Conservation (phyloP, 2,888 invertebrate species). For the Heliconius ismenius region DNA sequence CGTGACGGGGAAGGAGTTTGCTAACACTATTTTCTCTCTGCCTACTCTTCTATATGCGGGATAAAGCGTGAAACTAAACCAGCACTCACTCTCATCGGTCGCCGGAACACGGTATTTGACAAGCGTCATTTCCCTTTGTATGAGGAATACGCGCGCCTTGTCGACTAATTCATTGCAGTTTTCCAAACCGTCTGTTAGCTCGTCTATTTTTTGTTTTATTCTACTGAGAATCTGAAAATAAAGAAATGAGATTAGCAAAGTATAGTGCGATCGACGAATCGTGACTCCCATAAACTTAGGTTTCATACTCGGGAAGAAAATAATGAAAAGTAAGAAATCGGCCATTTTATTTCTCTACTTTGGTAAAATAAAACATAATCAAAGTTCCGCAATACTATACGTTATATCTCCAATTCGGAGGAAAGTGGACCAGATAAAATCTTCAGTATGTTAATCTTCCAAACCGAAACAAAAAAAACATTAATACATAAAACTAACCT, state of each 20-base stretch:
- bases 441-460: neutral
- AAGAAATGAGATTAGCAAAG: neutral
- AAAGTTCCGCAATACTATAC: too few species aligned
- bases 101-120: slow-evolving; percentile 83
- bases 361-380: too few species aligned
- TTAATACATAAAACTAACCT: slow-evolving; percentile 80
- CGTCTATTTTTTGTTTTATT: slow-evolving; percentile 93
- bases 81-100: slow-evolving; percentile 60
- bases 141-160: slow-evolving; percentile 89
- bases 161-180: slow-evolving; percentile 85
- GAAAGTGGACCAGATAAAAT: too few species aligned
- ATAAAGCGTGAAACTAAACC: neutral
- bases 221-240: slow-evolving; percentile 66
- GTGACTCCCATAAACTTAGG: too few species aligned
- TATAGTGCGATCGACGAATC: neutral
- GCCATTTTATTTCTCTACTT: too few species aligned
- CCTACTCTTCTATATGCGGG: too few species aligned
- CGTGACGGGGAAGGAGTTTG: neutral
- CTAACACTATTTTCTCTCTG: neutral
- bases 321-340: neutral
- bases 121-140: slow-evolving; percentile 89
- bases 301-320: neutral
- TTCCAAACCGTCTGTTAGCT: slow-evolving; percentile 83
- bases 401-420: too few species aligned
- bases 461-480: slow-evolving; percentile 2